phyloP scores from a whole-genome alignment of 2,797 vertebrate species.

The Cheirogaleus major region DNA sequence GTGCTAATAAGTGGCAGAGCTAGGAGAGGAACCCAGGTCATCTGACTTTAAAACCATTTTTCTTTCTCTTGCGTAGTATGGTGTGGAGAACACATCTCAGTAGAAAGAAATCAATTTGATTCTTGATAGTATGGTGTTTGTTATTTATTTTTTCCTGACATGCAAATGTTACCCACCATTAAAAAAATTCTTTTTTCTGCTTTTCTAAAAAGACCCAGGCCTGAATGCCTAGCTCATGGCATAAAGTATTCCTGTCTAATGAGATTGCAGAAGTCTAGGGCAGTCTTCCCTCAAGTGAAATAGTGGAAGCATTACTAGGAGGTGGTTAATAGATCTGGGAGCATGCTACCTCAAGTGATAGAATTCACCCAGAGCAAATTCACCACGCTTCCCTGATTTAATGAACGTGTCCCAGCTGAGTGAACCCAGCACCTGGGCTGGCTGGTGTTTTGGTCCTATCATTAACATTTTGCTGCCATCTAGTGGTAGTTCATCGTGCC shows the following conservation, averaged over 20 bases:
- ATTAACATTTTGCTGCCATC: conserved; percentile 72
- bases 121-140: neutral
- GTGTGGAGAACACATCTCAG: neutral
- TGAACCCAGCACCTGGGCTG: neutral
- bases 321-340: conserved; percentile 47
- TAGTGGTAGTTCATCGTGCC: neutral
- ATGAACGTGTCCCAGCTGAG: conserved; percentile 3
- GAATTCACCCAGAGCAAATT: conserved; percentile 57
- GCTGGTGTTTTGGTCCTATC: neutral
- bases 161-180: neutral
- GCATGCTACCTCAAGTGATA: conserved; percentile 8
- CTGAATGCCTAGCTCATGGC: neutral
- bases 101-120: neutral
- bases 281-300: neutral
- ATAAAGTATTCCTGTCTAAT: conserved; percentile 15
- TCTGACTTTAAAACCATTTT: conserved; percentile 26
- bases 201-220: neutral
- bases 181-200: neutral
- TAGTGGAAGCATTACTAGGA: neutral
- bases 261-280: neutral
- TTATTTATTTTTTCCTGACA: neutral
- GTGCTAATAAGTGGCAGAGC: neutral
- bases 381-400: conserved; percentile 2
- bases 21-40: neutral
- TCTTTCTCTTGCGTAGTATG: neutral